Base-by-base conservation (phyloP, 2,797 vertebrate species). In the Myotis planiceps region DNA sequence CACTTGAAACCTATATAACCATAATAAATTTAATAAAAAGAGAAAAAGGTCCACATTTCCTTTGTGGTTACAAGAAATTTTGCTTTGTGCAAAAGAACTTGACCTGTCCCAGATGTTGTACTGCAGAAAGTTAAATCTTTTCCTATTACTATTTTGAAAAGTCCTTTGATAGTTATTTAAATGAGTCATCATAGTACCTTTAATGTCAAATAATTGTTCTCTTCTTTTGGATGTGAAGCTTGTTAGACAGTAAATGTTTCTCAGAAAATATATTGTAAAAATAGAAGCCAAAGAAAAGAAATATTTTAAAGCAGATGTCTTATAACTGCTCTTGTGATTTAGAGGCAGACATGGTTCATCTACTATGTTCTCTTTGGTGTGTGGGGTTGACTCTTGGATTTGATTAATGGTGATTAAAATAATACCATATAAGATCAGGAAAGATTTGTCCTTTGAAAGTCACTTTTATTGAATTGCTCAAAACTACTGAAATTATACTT, bases 61-160 rank as follows among this genome's bases (percentile, higher is more conserved):
- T 76, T 21, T 23, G 65, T 92, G 69, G 23, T 47, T 55, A 42
- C 0, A 27, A 68, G 42, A 93, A 25, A 12, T 80, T 76, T 92
- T 55, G 15, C 47, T 78, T 34, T 93, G 72, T 68, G 84, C 66
- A 51, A 68, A 71, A 80, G 34, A 78, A 55, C 16, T 7, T 69
- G 74, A 90, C 51, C 60, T 29, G 63, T 68, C 29, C 19, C 49
- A 85, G 65, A 95, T 55, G 3, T 16, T 94, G 9, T 25, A 27
- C 29, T 86, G 42, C 45, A 85, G 32, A 95, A 97, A 89, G 88
- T 66, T 42, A 83, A 92, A 55, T 88, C 45, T 93, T 92, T 90
- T 96, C 42, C 18, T 55, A 79, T 85, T 47, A 82, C 51, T 81
- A 45, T 51, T 83, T 90, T 74, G 21, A 80, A 84, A 76, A 69